A percentile compares a stretch with the other conserved stretches of the same genome.
Evolutionary conservation across 2,888 invertebrate species (phyloP).

Genomic region (Helleia helle): DNA sequence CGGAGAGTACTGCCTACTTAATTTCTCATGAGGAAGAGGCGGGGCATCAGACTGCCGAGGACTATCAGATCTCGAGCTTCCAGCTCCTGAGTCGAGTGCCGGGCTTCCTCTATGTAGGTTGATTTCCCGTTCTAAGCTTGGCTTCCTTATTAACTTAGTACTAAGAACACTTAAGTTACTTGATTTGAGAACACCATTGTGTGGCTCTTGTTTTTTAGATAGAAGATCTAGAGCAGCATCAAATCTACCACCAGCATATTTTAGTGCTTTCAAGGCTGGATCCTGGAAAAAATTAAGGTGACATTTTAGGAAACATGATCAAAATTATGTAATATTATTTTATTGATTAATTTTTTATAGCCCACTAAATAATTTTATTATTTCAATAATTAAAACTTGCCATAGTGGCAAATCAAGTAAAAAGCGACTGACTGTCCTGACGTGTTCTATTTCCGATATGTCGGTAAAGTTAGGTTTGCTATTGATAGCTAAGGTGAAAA

Average conservation of each 20-base stretch:
- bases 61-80: constrained; percentile 91
- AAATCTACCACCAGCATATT: constrained; percentile 79
- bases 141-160: constrained; percentile 87
- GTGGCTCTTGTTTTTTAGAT: constrained; percentile 75
- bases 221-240: constrained; percentile 81
- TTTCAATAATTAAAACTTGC: too few relatives aligned
- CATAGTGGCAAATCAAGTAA: too few relatives aligned
- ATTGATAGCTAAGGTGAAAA: too few relatives aligned
- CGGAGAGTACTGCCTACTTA: constrained; percentile 82
- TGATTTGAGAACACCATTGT: constrained; percentile 68
- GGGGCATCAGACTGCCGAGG: constrained; percentile 79
- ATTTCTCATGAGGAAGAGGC: constrained; percentile 75
- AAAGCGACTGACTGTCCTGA: too few relatives aligned
- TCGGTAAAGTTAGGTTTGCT: too few relatives aligned
- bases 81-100: constrained; percentile 89
- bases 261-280: constrained; percentile 78
- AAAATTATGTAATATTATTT: too few relatives aligned
- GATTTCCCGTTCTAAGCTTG: constrained; percentile 89
- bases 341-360: too few relatives aligned
- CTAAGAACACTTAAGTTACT: constrained; percentile 74
- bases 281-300: constrained; percentile 71
- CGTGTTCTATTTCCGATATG: too few relatives aligned
- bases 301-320: too few relatives aligned
- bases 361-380: too few relatives aligned
- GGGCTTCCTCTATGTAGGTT: constrained; percentile 87